Evolutionary conservation across 2,113 vertebrate genomes (phyloP), one percentile per base, ranked within the genome.

Genomic region (Bettongia penicillata): DNA sequence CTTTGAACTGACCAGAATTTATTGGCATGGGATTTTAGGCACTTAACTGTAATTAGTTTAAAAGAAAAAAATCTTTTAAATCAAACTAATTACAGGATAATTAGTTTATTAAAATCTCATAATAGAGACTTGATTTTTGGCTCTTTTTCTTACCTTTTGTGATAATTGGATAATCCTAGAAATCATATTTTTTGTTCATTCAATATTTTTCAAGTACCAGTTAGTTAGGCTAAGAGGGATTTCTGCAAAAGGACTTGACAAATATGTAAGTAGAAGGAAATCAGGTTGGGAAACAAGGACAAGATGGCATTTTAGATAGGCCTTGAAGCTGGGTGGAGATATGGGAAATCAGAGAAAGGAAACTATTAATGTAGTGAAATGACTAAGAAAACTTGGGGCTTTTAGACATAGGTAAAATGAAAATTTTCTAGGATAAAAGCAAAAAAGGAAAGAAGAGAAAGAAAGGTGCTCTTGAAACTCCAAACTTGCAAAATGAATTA

Each of bases 41-140:
- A 50, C 53, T 43, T 43, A 37, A 3, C 94, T 84, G 43, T 8
- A 91, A 3, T 55, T 92, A 90, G 49, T 5, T 93, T 94, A 84
- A 93, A 47, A 91, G 49, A 51, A 51, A 19, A 51, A 9, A 25
- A 47, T 55, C 92, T 24, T n/a, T 94, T 84, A 84, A 91, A 43
- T 47, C 94, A 91, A 95, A 77, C 90, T 52, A 31, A 51, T 92
- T 94, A 37, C 55, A 52, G 37, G 3, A 25, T 90, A 6, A 55
- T 28, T 91, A 0, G 49, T 89, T 90, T 94, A 8, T n/a, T 92
- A 5, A 91, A 77, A 89, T 95, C 96, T 43, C 52, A 1, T 96
- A 37, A 50, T 55, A 16, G 5, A 77, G 90, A 94, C 4, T 93
- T 51, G 61, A 19, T 16, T 55, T 91, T 95, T 91, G 16, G 50